Percentiles rank a stretch among this genome's conserved stretches.
phyloP scores from a whole-genome alignment of 2,113 vertebrate species.

The Megaleporinus macrocephalus region DNA sequence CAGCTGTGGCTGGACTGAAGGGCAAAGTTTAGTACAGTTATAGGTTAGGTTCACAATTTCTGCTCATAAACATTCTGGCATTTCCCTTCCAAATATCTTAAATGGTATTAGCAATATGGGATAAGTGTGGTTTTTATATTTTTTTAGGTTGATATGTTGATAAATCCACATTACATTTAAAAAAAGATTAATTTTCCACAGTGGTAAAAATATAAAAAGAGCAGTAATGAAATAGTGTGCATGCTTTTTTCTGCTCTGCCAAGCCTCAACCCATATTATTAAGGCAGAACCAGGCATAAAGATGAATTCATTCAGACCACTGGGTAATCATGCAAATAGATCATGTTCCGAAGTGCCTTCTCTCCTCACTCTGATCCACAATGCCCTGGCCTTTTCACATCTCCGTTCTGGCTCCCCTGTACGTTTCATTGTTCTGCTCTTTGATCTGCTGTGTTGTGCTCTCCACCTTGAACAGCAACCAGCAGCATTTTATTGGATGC shows the following conservation, averaged over 20 bases:
- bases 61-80: not conserved
- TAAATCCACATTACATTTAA: not conserved
- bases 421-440: conserved; percentile 21
- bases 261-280: not conserved
- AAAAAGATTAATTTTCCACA: not conserved
- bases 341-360: not conserved
- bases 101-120: too few species aligned
- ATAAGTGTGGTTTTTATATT: not conserved
- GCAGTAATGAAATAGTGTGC: not conserved
- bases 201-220: not conserved
- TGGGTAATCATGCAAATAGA: not conserved
- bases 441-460: conserved; percentile 32
- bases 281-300: not conserved
- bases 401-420: conserved; percentile 1
- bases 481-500: conserved; percentile 33
- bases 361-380: not conserved
- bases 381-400: conserved; percentile 6
- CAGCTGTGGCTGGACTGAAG: conserved; percentile 9
- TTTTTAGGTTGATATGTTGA: not conserved
- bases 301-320: not conserved
- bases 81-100: not conserved
- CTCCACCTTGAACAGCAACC: not conserved
- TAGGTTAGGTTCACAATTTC: not conserved
- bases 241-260: not conserved
- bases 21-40: not conserved